Evolutionary conservation across 2,113 vertebrate genomes (phyloP), one percentile per base, ranked within the genome.

Genomic region (Acinonyx jubatus): DNA sequence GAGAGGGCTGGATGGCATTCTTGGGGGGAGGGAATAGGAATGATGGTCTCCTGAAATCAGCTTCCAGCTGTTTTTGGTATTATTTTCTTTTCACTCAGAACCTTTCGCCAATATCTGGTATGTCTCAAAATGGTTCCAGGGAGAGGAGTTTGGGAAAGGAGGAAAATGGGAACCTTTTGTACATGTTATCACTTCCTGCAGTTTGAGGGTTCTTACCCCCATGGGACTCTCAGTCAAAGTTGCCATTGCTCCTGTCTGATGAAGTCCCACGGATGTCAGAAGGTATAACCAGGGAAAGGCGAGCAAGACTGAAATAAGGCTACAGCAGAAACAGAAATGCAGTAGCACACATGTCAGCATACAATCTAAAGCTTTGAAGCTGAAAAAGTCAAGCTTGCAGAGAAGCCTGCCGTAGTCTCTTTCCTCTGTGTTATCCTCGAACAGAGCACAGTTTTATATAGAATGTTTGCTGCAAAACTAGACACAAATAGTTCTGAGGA

Each of bases 401-500:
- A 85, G 63, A 71, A 93, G 86, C 69, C 29, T 50, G 55, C 25
- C 38, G 19, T 27, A 31, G n/a, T 80, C 18, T 95, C 78, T 82
- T 48, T 89, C 29, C 50, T 86, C 25, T 71, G 61, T 27, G 21
- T 78, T 96, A 45, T 78, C 68, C 73, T 73, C 0, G 0, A 96
- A 96, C 82, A 96, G 85, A 97, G 82, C 41, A 80, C 38, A 50
- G 88, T 98, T 91, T 98, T 98, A 96, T 93, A 96, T 89, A 97
- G 97, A 97, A 97, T 83, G 61, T 94, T 92, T 96, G 92, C 84
- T 95, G 66, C 79, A 86, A 88, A 97, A 87, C 29, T 55, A 90
- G 97, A 97, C 95, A 89, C 92, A 97, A 98, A 96, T 91, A 98
- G 89, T 92, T 94, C 95, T 0, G 86, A 96, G 96, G 97, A 97